Conservation (phyloP, 1,140 invertebrate species). For the Chironomus tepperi region DNA sequence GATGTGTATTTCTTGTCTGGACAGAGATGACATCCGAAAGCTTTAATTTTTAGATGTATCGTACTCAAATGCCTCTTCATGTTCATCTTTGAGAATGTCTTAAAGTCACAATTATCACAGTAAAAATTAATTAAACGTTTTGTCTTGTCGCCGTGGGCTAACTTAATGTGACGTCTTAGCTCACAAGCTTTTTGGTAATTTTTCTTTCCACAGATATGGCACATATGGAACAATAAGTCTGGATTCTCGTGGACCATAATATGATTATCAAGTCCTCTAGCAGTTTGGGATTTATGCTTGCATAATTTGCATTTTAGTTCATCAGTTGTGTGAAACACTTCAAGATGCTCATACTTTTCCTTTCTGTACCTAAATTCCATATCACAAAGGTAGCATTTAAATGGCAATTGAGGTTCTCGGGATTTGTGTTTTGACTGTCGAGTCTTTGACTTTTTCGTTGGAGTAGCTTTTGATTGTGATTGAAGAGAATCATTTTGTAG, state of each 20-base stretch:
- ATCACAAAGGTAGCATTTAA: background rate
- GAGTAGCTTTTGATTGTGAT: background rate
- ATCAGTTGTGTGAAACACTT: background rate
- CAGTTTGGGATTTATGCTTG: background rate
- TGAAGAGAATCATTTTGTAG: too few species aligned
- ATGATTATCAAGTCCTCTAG: background rate
- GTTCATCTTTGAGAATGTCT: constrained; percentile 1
- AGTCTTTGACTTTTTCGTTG: too few species aligned
- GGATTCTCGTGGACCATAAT: background rate
- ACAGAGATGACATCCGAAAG: background rate
- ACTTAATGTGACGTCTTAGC: background rate
- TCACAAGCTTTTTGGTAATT: background rate
- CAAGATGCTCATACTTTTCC: background rate
- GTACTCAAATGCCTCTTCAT: background rate
- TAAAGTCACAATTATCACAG: background rate
- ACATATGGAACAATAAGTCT: background rate
- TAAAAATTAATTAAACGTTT: background rate
- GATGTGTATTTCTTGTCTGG: background rate
- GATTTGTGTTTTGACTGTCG: background rate
- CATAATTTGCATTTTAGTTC: background rate
- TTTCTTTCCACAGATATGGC: background rate
- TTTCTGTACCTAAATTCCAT: background rate
- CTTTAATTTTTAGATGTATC: background rate
- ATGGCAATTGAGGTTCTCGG: background rate
- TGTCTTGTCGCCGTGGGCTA: background rate